Conservation (phyloP, 2,888 invertebrate species). For the Trilocha varians region DNA sequence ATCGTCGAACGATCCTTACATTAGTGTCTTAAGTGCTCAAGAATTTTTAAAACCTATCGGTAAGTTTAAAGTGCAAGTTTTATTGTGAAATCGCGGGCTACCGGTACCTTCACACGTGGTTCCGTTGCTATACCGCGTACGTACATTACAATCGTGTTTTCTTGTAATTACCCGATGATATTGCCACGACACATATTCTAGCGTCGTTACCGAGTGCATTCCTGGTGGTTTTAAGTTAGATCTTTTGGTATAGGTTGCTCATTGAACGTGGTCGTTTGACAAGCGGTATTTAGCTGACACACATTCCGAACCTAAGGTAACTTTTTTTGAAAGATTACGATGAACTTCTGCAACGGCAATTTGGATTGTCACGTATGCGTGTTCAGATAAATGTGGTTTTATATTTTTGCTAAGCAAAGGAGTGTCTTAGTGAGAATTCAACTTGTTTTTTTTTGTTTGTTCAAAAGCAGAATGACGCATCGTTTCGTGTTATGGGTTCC, state of each 20-base stretch:
- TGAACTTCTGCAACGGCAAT: not conserved
- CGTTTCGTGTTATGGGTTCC: not conserved
- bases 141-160: constrained; percentile 42
- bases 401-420: too few relatives aligned
- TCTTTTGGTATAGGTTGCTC: constrained; percentile 50
- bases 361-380: too few relatives aligned
- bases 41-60: constrained; percentile 64
- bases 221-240: constrained; percentile 29
- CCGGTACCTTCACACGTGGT: constrained; percentile 70
- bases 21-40: constrained; percentile 67
- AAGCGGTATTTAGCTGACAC: constrained; percentile 49
- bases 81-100: constrained; percentile 53
- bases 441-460: constrained; percentile 5
- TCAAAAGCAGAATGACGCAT: constrained; percentile 5
- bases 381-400: too few relatives aligned
- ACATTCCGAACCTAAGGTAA: constrained; percentile 46
- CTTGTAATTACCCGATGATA: constrained; percentile 27
- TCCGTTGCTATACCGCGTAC: constrained; percentile 49
- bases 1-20: constrained; percentile 47
- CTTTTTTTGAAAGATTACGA: constrained; percentile 14
- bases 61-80: constrained; percentile 59
- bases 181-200: constrained; percentile 22
- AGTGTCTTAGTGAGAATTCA: too few relatives aligned
- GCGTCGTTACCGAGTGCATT: constrained; percentile 27
- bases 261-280: constrained; percentile 67